Evolutionary conservation across 2,797 vertebrate species (phyloP).

Genomic region (Trachurus trachurus): DNA sequence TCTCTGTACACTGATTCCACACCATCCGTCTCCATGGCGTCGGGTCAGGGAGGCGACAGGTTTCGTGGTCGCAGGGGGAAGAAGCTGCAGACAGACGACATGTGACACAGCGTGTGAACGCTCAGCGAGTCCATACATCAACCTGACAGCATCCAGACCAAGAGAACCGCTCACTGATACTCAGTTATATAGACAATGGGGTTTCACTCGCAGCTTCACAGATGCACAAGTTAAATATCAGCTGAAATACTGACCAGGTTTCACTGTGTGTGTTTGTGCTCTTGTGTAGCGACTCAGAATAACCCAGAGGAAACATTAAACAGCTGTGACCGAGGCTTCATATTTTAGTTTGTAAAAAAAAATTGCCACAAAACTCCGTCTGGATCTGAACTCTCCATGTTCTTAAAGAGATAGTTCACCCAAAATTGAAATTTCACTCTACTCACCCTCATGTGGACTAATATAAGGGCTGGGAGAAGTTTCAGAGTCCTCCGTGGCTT

Average conservation of each 20-base stretch:
- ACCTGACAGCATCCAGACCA: slow-evolving; percentile 37
- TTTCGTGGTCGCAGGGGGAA: slow-evolving; percentile 3
- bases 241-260: not conserved
- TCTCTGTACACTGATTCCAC: not conserved
- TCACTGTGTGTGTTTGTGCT: too few relatives aligned
- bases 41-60: not conserved
- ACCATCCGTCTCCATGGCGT: not conserved
- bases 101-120: not conserved
- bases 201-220: too few relatives aligned
- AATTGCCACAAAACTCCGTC: not conserved
- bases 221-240: too few relatives aligned
- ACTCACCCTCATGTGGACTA: too few relatives aligned
- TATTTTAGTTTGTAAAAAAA: not conserved
- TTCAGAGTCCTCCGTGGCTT: too few relatives aligned
- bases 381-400: not conserved
- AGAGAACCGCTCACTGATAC: not conserved
- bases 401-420: too few relatives aligned
- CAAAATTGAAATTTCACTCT: too few relatives aligned
- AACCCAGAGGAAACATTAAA: not conserved
- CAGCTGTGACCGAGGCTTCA: too few relatives aligned
- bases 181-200: too few relatives aligned
- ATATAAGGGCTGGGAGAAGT: too few relatives aligned
- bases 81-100: slow-evolving; percentile 16
- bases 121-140: slow-evolving; percentile 24
- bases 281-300: too few relatives aligned